Conservation (phyloP, 2,888 invertebrate genomes). For the Bembecia ichneumoniformis region DNA sequence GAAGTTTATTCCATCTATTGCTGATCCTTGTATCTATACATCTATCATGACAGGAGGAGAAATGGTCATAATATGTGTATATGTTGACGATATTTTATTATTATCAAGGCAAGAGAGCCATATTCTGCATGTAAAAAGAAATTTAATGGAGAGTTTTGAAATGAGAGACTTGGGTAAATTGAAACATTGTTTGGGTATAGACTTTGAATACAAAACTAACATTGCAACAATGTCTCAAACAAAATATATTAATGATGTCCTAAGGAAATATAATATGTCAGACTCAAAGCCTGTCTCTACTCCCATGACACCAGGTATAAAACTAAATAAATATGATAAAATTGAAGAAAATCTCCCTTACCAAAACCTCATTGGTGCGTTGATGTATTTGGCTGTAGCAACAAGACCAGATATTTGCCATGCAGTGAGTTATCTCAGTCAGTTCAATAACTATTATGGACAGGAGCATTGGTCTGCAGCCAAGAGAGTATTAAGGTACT, state of each 20-base stretch:
- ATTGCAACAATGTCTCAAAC: background rate
- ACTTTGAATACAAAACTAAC: background rate
- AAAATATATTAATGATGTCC: conserved; percentile 1
- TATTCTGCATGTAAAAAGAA: background rate
- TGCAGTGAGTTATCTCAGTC: conserved; percentile 12
- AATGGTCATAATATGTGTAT: background rate
- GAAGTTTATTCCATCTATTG: background rate
- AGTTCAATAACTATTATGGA: conserved; percentile 11
- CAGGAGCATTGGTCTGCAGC: conserved; percentile 14
- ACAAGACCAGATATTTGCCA: conserved; percentile 16
- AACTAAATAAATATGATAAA: background rate
- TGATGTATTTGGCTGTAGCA: conserved; percentile 14
- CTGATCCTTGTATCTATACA: background rate
- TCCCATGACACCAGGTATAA: conserved; percentile 2
- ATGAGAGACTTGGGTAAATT: background rate
- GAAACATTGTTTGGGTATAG: background rate
- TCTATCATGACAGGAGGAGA: background rate
- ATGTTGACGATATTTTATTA: background rate
- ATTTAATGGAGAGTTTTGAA: background rate
- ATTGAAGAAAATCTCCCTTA: background rate
- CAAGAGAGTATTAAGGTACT: conserved; percentile 13
- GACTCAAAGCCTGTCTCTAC: conserved; percentile 1
- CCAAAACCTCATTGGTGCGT: conserved; percentile 6
- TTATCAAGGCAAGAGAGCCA: background rate
- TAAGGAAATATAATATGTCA: conserved; percentile 3